Evolutionary conservation across 2,797 vertebrate genomes (phyloP).

Genomic region (Epinephelus coioides): DNA sequence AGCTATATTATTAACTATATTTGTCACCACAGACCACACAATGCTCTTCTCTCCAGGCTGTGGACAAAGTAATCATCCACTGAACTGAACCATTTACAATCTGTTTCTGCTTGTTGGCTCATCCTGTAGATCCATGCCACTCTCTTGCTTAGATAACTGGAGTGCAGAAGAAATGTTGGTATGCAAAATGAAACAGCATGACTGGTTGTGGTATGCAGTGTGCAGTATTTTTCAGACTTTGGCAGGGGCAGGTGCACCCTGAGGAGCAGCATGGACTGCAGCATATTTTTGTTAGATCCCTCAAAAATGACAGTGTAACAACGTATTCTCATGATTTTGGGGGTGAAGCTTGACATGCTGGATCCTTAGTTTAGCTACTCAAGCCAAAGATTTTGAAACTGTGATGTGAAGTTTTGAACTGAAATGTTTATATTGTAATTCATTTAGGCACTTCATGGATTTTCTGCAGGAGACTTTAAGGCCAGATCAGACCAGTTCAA

Average conservation of each 20-base stretch:
- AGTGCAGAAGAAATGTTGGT: conserved; percentile 2
- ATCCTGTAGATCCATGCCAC: not conserved
- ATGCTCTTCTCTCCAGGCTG: not conserved
- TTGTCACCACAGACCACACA: not conserved
- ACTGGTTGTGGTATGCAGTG: conserved; percentile 27
- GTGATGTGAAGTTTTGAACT: conserved; percentile 4
- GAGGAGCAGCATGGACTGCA: conserved; percentile 24
- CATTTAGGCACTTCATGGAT: not conserved
- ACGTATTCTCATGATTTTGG: conserved; percentile 26
- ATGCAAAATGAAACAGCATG: conserved; percentile 27
- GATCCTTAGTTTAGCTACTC: conserved; percentile 1
- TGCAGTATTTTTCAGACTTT: conserved; percentile 33
- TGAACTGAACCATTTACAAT: not conserved
- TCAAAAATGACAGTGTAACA: conserved; percentile 45
- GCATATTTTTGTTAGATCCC: conserved; percentile 44
- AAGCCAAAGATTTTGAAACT: not conserved
- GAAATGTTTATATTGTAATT: not conserved
- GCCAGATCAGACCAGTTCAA: not conserved
- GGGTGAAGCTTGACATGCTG: not conserved
- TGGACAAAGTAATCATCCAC: not conserved
- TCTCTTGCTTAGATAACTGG: conserved; percentile 3
- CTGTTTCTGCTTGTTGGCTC: not conserved
- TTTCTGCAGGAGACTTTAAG: not conserved
- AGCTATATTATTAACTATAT: conserved; percentile 3
- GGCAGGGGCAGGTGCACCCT: conserved; percentile 17